Conservation (phyloP, 2,797 vertebrate species). For the Myotis findleyi region DNA sequence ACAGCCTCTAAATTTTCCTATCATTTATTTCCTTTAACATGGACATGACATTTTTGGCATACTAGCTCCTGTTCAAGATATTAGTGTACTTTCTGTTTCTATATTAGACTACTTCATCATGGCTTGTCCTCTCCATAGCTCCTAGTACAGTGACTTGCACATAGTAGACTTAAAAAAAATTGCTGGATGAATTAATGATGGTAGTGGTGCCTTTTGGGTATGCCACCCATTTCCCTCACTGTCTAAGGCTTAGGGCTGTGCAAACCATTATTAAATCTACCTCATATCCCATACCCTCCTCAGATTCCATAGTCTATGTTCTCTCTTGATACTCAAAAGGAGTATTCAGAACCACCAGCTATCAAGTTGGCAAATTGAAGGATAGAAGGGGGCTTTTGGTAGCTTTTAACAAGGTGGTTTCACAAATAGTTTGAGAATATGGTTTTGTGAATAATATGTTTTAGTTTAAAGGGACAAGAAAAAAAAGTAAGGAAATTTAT, state of each 20-base stretch:
- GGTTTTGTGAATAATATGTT: neutral
- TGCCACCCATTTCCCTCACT: neutral
- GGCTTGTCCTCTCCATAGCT: neutral
- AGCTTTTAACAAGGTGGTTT: neutral
- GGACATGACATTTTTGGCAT: neutral
- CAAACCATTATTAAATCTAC: neutral
- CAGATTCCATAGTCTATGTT: neutral
- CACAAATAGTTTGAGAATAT: conserved; percentile 31
- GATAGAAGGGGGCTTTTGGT: neutral
- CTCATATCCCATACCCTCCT: neutral
- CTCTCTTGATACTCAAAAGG: neutral
- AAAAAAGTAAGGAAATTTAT: conserved; percentile 41
- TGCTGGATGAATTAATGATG: neutral
- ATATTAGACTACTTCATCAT: neutral
- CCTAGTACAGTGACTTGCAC: neutral
- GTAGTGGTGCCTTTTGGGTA: neutral
- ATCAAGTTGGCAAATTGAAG: conserved; percentile 27
- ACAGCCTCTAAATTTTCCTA: neutral
- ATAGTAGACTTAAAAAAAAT: neutral
- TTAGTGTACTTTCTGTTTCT: neutral
- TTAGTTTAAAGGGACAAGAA: conserved; percentile 19
- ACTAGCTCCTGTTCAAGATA: neutral
- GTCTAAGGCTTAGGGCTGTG: neutral
- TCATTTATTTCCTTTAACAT: conserved; percentile 7
- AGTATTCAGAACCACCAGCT: neutral